Evolutionary conservation across 1,140 invertebrate genomes (phyloP), one percentile per base, ranked within the genome.

Genomic region (Macrotrachela quadricornifera): DNA sequence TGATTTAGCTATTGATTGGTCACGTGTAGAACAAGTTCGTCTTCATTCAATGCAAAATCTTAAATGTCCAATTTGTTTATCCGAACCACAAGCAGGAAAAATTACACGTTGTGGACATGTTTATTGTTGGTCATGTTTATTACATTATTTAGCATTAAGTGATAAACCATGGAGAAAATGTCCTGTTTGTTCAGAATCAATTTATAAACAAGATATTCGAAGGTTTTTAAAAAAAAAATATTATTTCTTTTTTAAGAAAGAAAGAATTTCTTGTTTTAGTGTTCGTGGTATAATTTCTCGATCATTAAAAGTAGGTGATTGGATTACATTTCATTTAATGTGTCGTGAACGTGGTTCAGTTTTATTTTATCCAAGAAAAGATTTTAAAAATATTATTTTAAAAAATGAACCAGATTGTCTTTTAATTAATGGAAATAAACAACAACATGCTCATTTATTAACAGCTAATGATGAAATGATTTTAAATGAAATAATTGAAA

Each of bases 31-130:
- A 67, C 82, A 90, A 76, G 82, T 92, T 15, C 40, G 17, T 37
- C 41, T 51, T 15, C 43, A 51, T n/a, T 50, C 50, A 30, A 36
- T 48, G 37, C 39, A 51, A 36, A 14, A 30, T 18, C 36, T 54
- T 30, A 40, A 78, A 46, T 94, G 87, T 68, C 87, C 87, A 0
- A 92, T 94, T 62, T 94, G 88, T 72, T 72, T 94, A 44, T 79
- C 79, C 63, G 69, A 75, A 46, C 85, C 85, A n/a, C 47, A 51
- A 39, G 65, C 65, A 58, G 85, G 80, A 4, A 85, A 90, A 71
- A 85, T 94, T 62, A 90, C 86, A 0, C 76, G 79, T 39, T 96
- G 90, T 72, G 88, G 88, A 18, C 90, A 95, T 67, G 79, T 88
- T 54, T 94, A 84, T 64, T 96, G 90, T 67, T 95, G 85, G 84